phyloP scores from a whole-genome alignment of 1,140 invertebrate genomes.

The Musca vetustissima region DNA sequence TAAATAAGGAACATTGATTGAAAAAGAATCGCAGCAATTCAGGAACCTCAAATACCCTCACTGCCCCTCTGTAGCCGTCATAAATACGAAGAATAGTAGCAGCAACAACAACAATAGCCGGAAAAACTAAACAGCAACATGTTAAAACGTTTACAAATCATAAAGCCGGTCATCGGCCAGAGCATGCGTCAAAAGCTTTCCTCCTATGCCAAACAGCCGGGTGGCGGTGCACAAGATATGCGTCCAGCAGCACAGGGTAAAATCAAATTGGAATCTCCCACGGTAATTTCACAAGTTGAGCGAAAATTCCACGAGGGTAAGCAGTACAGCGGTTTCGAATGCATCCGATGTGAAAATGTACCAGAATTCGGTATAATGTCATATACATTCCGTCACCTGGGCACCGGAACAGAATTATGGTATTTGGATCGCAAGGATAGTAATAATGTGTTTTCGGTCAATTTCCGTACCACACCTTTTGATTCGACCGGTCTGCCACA shows the following conservation, averaged over 20 bases:
- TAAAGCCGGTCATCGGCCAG: constrained; percentile 14
- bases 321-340: constrained; percentile 66
- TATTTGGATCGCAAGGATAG: constrained; percentile 85
- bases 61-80: too few relatives aligned
- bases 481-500: constrained; percentile 91
- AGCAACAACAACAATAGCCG: neutral
- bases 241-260: neutral
- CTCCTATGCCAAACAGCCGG: neutral
- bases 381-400: constrained; percentile 74
- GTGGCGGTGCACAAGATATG: neutral
- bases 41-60: too few relatives aligned
- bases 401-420: constrained; percentile 83
- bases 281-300: constrained; percentile 28
- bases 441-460: constrained; percentile 90
- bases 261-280: constrained; percentile 4
- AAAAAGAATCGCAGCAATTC: neutral
- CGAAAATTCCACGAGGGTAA: constrained; percentile 60
- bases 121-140: neutral
- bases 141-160: constrained; percentile 14
- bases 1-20: neutral
- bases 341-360: constrained; percentile 64
- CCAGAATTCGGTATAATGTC: constrained; percentile 78
- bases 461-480: constrained; percentile 85
- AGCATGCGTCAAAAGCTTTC: constrained; percentile 2
- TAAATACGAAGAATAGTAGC: neutral